Evolutionary conservation across 2,113 vertebrate genomes (phyloP).

Genomic region (Nyctereutes procyonoides): DNA sequence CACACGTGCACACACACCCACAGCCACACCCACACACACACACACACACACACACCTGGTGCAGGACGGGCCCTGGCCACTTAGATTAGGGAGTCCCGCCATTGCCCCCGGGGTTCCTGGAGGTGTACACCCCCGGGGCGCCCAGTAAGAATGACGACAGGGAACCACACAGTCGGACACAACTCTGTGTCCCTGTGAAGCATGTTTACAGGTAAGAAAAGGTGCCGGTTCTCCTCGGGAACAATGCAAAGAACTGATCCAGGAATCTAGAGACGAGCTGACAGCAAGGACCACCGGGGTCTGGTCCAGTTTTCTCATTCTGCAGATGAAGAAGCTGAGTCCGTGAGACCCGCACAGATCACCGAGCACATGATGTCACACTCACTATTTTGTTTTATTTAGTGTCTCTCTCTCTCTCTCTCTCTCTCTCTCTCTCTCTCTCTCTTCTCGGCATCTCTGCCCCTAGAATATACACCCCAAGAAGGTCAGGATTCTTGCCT

Average conservation of each 20-base stretch:
- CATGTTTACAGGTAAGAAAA: background rate
- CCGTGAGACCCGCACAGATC: rapidly evolving
- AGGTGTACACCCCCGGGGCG: background rate
- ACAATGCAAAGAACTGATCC: background rate
- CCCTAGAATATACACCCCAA: background rate
- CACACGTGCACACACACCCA: no score
- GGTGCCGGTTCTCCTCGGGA: background rate
- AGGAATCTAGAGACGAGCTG: background rate
- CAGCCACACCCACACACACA: no score
- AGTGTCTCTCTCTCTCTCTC: background rate
- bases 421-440: background rate
- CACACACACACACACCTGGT: no score
- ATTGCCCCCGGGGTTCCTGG: background rate
- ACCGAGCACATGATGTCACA: background rate
- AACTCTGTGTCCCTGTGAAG: background rate
- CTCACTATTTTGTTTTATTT: background rate
- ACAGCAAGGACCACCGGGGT: background rate
- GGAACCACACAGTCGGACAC: background rate
- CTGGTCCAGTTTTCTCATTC: background rate
- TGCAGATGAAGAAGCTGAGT: background rate
- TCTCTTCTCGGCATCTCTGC: background rate
- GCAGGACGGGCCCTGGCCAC: background rate
- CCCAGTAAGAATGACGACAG: rapidly evolving
- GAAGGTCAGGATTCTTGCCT: background rate
- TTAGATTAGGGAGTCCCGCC: background rate